Base-by-base conservation (phyloP, 2,113 vertebrate species). In the Nipponia nippon region DNA sequence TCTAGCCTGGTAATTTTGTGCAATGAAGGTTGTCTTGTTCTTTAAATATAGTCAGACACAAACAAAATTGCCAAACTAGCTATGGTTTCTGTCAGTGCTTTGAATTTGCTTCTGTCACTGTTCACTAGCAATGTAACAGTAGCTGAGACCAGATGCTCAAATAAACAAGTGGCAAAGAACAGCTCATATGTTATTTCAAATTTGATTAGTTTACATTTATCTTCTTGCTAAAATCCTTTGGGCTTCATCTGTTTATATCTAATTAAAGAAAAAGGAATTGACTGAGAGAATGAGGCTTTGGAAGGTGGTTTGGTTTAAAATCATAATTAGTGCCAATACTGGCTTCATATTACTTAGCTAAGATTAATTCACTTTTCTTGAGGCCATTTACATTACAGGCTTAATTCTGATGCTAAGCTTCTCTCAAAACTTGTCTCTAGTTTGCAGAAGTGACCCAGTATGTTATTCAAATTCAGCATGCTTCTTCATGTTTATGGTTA, bases 121-220 rank as follows among this genome's bases (percentile, higher is more conserved):
- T 25, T 93, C 76, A 22, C 73, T 59, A 76, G 27, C 65, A 83
- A 69, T 40, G 44, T 23, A 66, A 44, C 38, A 61, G 90, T 62
- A 88, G 62, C 84, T 91, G 84, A 83, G 87, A 91, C n/a, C 89
- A 96, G 62, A 90, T 80, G 81, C 66, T 85, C 49, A 80, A 88
- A 61, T 59, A 95, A 92, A 86, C 25, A 76, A 88, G 67, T 38
- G 55, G 69, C 69, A 87, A 94, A 86, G 66, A 93, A 55, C 17
- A 77, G 66, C 55, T 90, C 75, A 70, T 63, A 30, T 44, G 34
- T 50, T 96, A 90, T 85, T 93, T 96, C 46, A 93, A 53, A 88
- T 56, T 62, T 86, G 75, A 88, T 93, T 90, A 63, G 79, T 83
- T 88, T 87, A 58, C 46, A 38, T 95, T 88, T 90, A 38, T 92